phyloP scores from a whole-genome alignment of 1,140 invertebrate species.

The Teleopsis dalmanni region DNA sequence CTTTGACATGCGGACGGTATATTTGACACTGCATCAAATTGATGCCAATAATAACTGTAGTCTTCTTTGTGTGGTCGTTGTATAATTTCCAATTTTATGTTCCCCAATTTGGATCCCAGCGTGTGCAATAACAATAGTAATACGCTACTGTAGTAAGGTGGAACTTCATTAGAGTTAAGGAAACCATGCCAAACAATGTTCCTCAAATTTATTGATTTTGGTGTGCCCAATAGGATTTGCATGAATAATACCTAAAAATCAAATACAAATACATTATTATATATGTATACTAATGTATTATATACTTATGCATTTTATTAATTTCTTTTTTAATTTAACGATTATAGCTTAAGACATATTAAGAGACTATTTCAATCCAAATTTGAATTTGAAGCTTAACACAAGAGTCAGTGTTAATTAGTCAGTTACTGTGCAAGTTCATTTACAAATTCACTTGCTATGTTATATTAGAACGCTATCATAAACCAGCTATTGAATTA shows the following conservation, averaged over 20 bases:
- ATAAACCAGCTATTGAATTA: no score
- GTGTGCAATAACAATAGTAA: slow-evolving; percentile 7
- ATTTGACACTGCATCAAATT: background rate
- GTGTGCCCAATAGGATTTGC: slow-evolving; percentile 15
- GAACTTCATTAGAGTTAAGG: slow-evolving; percentile 12
- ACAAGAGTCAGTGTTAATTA: no score
- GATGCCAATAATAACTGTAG: background rate
- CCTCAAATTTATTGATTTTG: slow-evolving; percentile 17
- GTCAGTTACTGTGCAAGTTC: no score
- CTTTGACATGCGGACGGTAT: background rate
- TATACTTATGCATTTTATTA: no score
- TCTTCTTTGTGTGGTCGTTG: slow-evolving; percentile 7
- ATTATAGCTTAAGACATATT: no score
- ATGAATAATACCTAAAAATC: slow-evolving; percentile 15
- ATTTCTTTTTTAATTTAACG: no score
- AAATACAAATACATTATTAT: no score
- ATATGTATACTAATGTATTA: no score
- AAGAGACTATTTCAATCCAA: no score
- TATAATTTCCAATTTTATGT: background rate
- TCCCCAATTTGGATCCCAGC: background rate
- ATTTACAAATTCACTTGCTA: no score
- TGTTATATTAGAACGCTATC: no score
- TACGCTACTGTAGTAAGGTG: slow-evolving; percentile 7
- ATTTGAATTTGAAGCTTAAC: no score
- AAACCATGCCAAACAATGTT: slow-evolving; percentile 23